These are phyloP conservation scores for Myrmecobius fasciatus DNA, from an alignment of 2,113 vertebrate genomes.

Conservation along the genomic window DNA sequence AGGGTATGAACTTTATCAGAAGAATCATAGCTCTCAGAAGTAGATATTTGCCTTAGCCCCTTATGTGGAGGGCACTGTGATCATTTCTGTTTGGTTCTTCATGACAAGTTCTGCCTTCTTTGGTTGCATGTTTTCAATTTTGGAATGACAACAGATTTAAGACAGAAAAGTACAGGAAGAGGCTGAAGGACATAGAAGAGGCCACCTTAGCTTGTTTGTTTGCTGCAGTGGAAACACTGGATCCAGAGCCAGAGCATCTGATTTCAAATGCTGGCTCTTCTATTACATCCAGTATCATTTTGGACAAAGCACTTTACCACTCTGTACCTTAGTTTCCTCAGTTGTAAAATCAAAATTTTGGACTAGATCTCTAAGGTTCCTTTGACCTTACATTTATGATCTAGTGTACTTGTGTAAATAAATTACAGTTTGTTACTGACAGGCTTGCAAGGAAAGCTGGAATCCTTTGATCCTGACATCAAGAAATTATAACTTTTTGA, in stretches of 20 bases:
- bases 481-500: background rate
- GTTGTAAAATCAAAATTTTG: background rate
- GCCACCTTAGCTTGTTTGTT: background rate
- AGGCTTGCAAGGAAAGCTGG: background rate
- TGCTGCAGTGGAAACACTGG: background rate
- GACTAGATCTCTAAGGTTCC: background rate
- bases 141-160: background rate
- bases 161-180: background rate
- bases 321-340: background rate
- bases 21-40: background rate
- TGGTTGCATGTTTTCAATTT: background rate
- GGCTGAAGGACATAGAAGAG: background rate
- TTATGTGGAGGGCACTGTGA: background rate
- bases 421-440: background rate
- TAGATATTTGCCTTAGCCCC: background rate
- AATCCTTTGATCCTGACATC: background rate
- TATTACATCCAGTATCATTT: background rate
- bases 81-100: background rate
- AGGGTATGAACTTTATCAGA: background rate
- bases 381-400: background rate
- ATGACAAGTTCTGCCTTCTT: background rate
- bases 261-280: background rate
- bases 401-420: background rate
- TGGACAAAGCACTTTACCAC: background rate
- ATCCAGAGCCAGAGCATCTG: background rate